Evolutionary conservation across 2,888 invertebrate species (phyloP).

Genomic region (Graphium colonna): DNA sequence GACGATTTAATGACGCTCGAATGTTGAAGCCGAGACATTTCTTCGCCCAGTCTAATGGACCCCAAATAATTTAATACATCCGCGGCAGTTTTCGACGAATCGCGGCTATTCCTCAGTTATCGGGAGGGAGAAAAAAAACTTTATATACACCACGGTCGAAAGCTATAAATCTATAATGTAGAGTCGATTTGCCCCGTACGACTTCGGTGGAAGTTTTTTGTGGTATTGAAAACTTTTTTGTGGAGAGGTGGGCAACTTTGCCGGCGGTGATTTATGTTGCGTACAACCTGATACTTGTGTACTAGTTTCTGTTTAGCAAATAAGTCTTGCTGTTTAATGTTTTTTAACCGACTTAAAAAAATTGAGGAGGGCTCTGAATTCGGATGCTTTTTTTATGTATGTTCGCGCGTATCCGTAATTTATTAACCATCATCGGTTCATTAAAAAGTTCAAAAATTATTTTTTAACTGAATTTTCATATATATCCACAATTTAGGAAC

Average conservation of each 20-base stretch:
- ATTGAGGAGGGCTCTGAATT: no score
- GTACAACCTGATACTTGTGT: neutral
- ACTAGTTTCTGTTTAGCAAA: neutral
- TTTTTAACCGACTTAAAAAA: no score
- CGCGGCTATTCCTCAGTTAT: constrained; percentile 12
- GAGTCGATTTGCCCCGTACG: constrained; percentile 33
- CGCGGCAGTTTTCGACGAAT: neutral
- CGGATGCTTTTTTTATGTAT: no score
- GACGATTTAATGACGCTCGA: neutral
- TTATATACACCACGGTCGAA: constrained; percentile 31
- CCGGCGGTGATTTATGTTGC: constrained; percentile 17
- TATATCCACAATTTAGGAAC: no score
- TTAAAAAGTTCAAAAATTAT: no score
- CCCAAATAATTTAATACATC: neutral
- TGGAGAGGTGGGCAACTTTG: constrained; percentile 20
- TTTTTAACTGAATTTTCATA: no score
- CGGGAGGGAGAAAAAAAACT: constrained; percentile 22
- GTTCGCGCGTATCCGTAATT: no score
- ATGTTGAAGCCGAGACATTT: neutral
- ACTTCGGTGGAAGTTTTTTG: constrained; percentile 28
- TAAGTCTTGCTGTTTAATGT: no score
- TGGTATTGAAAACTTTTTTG: constrained; percentile 24
- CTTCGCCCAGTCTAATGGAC: constrained; percentile 3
- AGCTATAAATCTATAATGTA: constrained; percentile 38
- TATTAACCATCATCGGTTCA: no score